phyloP scores from a whole-genome alignment of 2,888 invertebrate genomes.

The Metalampra italica region DNA sequence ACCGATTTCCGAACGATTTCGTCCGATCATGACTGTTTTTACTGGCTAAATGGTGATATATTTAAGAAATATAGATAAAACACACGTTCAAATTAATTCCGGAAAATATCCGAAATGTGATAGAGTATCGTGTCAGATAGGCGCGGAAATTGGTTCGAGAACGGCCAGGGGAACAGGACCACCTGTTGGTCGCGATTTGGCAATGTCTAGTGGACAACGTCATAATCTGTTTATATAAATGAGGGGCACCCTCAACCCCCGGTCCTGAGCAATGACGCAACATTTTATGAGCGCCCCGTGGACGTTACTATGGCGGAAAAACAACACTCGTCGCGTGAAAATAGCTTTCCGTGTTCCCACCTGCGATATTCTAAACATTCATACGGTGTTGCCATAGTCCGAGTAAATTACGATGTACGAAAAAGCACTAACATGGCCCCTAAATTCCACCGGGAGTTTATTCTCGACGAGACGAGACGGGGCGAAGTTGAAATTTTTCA shows the following conservation, averaged over 20 bases:
- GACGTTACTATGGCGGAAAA: constrained; percentile 72
- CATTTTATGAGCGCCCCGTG: constrained; percentile 60
- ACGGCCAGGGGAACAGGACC: constrained; percentile 33
- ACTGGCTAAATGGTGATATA: constrained; percentile 4
- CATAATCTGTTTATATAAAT: constrained; percentile 76
- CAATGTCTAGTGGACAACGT: constrained; percentile 61
- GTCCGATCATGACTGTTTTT: constrained; percentile 25
- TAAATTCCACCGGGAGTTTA: constrained; percentile 1
- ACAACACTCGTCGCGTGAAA: constrained; percentile 62
- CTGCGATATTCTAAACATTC: constrained; percentile 44
- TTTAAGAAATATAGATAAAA: not conserved
- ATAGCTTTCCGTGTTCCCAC: constrained; percentile 69
- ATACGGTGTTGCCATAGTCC: constrained; percentile 29
- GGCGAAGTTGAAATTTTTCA: constrained; percentile 6
- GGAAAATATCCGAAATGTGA: not conserved
- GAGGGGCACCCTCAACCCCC: constrained; percentile 43
- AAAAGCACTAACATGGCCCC: constrained; percentile 3
- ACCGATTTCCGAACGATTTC: constrained; percentile 34
- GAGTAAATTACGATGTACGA: constrained; percentile 21
- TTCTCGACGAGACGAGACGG: constrained; percentile 1
- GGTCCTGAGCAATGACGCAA: constrained; percentile 60
- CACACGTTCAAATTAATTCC: not conserved
- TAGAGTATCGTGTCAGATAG: no score
- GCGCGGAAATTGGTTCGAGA: constrained; percentile 12
- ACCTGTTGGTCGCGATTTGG: constrained; percentile 70